Percentiles rank a stretch among this genome's conserved stretches.
Conservation (phyloP, 1,140 invertebrate species). For the Chironomus tepperi region DNA sequence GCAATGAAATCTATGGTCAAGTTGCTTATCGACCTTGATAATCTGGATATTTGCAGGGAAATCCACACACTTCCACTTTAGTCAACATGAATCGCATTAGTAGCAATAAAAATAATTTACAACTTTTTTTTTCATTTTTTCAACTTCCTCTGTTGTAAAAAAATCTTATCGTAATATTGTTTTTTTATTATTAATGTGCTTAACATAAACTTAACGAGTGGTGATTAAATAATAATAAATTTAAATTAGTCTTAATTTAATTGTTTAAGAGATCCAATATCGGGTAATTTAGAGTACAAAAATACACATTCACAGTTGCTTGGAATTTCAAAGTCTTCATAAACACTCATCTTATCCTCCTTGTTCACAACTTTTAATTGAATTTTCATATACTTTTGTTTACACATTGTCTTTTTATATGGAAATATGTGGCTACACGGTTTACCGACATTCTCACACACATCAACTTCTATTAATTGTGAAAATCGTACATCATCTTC, state of each 20-base stretch:
- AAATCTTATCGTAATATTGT: background rate
- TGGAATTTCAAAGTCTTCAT: background rate
- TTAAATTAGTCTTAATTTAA: background rate
- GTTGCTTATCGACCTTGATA: too few species aligned
- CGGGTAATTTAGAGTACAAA: background rate
- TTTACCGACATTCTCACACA: background rate
- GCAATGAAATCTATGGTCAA: too few species aligned
- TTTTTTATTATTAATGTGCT: background rate
- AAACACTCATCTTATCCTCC: background rate
- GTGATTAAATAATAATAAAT: background rate
- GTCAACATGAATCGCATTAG: too few species aligned
- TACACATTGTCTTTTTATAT: background rate
- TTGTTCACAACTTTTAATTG: background rate
- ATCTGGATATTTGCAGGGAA: too few species aligned
- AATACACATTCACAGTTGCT: background rate
- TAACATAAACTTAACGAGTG: background rate
- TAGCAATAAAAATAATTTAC: too few species aligned
- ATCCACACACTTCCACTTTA: too few species aligned
- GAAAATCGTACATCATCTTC: background rate
- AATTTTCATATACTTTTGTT: conserved; percentile 2
- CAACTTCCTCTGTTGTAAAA: background rate
- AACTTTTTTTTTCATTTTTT: too few species aligned
- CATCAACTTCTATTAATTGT: background rate
- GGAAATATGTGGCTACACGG: background rate
- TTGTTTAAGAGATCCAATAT: background rate